Base-by-base conservation (phyloP, 2,797 vertebrate species). In the Ambastaia sidthimunki region DNA sequence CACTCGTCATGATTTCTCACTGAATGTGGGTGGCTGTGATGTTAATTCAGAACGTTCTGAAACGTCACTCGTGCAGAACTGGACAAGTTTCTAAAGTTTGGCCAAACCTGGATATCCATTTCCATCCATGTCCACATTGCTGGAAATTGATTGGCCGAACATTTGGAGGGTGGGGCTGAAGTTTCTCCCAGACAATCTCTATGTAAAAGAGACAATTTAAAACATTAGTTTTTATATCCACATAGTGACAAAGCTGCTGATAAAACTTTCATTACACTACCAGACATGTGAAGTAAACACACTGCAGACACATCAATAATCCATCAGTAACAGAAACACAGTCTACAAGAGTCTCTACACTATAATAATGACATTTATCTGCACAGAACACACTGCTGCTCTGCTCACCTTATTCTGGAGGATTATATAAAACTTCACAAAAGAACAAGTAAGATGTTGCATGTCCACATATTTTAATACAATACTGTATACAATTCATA, bases 101-200 rank as follows among this genome's bases (percentile, higher is more conserved):
- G 77, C 83, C 87, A 18, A 93, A 99, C 98, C 98, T 92, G 95
- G 89, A 83, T 99, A 99, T 81, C 95, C 96, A 59, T 99, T 99
- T 85, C 94, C 95, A 86, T 99, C 98, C 98, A 99, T 98, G 90
- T 99, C 98, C 52, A 99, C 90, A 76, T 92, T 95, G 75, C 97
- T 98, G 0, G 98, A 99, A 90, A 99, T 95, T 4, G 98, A 97
- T 92, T 99, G 98, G 63, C 98, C 98, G 78, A 99, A 99, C 98
- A 99, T 99, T 89, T 92, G 94, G 62, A 99, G 90, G 21, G 87
- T 89, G 4, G 96, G 95, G 83, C 85, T 95, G 82, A 99, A 78
- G 31, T 91, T 94, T 87, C 85, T 92, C 63, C 97, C 98, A 73
- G 94, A 94, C 84, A 99, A 90, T 87, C 95, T 97, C 98, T 99